A percentile compares a stretch with the other conserved stretches of the same genome.
These are phyloP conservation scores for Cygnus buccinator DNA, from an alignment of 2,113 vertebrate genomes.

Conservation along the genomic window DNA sequence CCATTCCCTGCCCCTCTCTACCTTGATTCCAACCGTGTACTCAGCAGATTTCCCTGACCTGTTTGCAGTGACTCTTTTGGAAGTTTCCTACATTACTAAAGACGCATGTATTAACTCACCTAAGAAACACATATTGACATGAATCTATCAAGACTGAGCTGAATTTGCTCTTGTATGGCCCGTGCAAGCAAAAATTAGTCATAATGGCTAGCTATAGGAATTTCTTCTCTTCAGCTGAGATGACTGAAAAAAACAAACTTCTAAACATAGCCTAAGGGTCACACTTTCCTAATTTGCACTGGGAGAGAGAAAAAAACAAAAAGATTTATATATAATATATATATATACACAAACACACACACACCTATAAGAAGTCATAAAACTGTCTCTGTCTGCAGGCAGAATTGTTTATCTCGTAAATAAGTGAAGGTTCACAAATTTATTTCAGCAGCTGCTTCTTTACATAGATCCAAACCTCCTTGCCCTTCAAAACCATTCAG, in stretches of 20 bases:
- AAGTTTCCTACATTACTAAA: background rate
- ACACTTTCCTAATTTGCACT: background rate
- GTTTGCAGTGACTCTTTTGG: background rate
- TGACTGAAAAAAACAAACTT: background rate
- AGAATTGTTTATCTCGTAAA: background rate
- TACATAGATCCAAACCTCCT: background rate
- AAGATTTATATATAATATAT: no score
- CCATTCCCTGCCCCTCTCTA: background rate
- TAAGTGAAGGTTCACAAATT: background rate
- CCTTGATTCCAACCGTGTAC: background rate
- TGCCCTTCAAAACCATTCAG: background rate
- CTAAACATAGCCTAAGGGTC: background rate
- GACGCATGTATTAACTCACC: background rate
- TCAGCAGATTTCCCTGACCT: background rate
- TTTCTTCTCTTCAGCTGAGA: background rate
- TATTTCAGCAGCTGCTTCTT: background rate
- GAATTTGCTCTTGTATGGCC: background rate
- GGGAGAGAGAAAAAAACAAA: background rate
- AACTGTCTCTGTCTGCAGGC: background rate
- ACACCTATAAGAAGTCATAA: background rate
- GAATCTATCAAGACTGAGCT: background rate
- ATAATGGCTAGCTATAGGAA: background rate
- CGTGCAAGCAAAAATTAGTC: background rate
- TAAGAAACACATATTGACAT: background rate
- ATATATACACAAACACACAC: background rate